Base-by-base conservation (phyloP, 2,797 vertebrate species). In the Dendrocincla fuliginosa region DNA sequence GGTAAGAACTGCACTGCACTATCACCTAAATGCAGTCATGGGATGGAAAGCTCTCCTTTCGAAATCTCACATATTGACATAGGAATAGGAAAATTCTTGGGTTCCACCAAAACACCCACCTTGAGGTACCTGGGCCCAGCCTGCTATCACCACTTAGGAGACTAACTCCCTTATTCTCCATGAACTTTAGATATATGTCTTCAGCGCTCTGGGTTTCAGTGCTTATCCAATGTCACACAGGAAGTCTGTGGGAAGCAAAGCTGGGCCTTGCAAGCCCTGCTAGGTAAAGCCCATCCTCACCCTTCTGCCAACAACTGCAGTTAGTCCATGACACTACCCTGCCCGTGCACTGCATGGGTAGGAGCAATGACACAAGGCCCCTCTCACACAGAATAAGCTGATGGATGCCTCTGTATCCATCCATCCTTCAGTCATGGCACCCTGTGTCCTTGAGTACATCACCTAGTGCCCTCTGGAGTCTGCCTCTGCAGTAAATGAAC, bases 41-140 rank as follows among this genome's bases (percentile, higher is more conserved):
- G 37, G 24, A 44, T 91, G 69, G 56, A 89, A 68, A 49, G 41
- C 18, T 77, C 65, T 91, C 42, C 55, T 93, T 84, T 35, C 75
- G 49, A 18, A 68, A 64, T 49, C 37, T 71, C 42, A 12, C 2
- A 11, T 2, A 9, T 9, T 42, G 41, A 84, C 33, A 44, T 1
- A 65, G 63, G n/a, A 84, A 12, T 37, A 64, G 8, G 15, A 82
- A 32, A 35, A 69, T 32, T n/a, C 33, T 8, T 35, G 32, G 32
- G 12, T 46, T 23, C 35, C 32, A 87, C 28, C 20, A 56, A n/a
- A 94, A 52, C 25, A 67, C 6, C 12, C 14, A 60, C 25, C 24
- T 17, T 79, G 15, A 82, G 71, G 30, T 55, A 59, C 30, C 17
- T 20, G 7, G 11, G 27, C 25, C 33, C 37, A 71, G 49, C 63